Conservation (phyloP, 2,888 invertebrate species). For the Caenorhabditis sp. region DNA sequence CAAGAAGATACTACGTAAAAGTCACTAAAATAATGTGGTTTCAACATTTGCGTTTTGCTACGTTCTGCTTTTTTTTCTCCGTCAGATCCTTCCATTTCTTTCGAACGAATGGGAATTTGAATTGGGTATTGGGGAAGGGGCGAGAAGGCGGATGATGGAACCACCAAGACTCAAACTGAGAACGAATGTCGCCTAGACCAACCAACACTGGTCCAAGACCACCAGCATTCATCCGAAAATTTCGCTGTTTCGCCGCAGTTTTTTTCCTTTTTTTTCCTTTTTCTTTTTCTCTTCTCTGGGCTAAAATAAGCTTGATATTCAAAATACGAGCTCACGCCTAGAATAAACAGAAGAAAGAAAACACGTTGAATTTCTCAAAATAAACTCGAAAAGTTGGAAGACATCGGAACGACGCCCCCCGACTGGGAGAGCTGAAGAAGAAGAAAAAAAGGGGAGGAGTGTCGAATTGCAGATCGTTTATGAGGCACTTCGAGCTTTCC, state of each 20-base stretch:
- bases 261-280: slow-evolving; percentile 17
- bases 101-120: slow-evolving; percentile 32
- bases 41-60: slow-evolving; percentile 1
- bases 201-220: neutral
- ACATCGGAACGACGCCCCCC: slow-evolving; percentile 47
- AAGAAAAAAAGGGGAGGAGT: slow-evolving; percentile 28
- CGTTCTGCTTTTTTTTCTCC: slow-evolving; percentile 5
- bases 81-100: too few relatives aligned
- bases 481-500: slow-evolving; percentile 58
- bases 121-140: slow-evolving; percentile 6
- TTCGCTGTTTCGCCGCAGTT: slow-evolving; percentile 9
- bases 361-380: slow-evolving; percentile 56
- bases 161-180: neutral
- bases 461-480: slow-evolving; percentile 65
- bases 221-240: slow-evolving; percentile 16
- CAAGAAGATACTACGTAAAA: slow-evolving; percentile 32
- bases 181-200: slow-evolving; percentile 1
- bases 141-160: slow-evolving; percentile 9
- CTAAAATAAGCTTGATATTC: slow-evolving; percentile 25
- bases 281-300: neutral
- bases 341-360: slow-evolving; percentile 28
- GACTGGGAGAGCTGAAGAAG: slow-evolving; percentile 28
- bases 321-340: slow-evolving; percentile 15
- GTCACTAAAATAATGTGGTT: slow-evolving; percentile 46
- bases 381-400: slow-evolving; percentile 53